A percentile compares a stretch with the other conserved stretches of the same genome.
Conservation (phyloP, 2,113 vertebrate species). For the Malurus cyaneus region DNA sequence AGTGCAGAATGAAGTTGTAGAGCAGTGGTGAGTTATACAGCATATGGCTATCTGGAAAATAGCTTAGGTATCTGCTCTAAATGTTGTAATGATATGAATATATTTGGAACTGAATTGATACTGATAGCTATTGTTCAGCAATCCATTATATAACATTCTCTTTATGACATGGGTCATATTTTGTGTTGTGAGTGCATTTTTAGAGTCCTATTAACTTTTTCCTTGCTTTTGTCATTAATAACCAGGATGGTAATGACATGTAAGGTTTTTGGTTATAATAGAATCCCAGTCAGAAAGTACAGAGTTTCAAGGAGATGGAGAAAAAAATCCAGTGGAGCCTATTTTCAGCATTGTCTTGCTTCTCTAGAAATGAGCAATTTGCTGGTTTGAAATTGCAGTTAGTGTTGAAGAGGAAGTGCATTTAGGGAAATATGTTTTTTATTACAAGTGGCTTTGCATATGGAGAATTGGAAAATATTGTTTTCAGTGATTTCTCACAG, state of each 20-base stretch:
- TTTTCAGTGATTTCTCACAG: background rate
- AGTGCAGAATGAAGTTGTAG: background rate
- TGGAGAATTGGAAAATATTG: background rate
- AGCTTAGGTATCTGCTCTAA: background rate
- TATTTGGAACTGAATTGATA: background rate
- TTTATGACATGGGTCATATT: background rate
- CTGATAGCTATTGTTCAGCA: background rate
- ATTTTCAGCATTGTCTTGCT: background rate
- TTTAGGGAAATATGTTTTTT: constrained; percentile 6
- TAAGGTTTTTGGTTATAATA: background rate
- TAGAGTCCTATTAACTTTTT: background rate
- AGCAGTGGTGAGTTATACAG: background rate
- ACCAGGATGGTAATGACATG: background rate
- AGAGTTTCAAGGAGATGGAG: background rate
- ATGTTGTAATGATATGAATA: background rate
- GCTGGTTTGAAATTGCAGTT: background rate
- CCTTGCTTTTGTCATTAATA: background rate
- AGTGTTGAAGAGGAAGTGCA: background rate
- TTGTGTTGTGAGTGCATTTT: background rate
- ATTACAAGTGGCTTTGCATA: background rate
- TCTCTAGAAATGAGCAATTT: background rate
- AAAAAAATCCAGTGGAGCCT: background rate
- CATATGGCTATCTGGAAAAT: background rate
- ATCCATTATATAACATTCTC: background rate
- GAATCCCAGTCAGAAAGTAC: background rate